Evolutionary conservation across 2,888 invertebrate species (phyloP), one percentile per base, ranked within the genome.

Genomic region (Parascotia fuliginaria): DNA sequence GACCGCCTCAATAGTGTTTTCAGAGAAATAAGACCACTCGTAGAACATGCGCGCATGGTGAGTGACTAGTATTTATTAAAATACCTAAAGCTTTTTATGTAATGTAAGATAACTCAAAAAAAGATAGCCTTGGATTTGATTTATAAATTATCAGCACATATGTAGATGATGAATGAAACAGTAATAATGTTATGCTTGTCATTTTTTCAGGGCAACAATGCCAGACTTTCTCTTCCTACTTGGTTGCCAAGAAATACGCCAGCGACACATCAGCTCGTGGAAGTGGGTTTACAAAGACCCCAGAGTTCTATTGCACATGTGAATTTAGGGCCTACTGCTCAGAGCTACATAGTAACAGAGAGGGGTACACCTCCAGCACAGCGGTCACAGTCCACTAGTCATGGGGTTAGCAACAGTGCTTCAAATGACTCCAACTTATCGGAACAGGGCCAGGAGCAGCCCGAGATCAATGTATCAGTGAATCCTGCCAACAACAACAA

Each of bases 21-120:
- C 55, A 92, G 95, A 69, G 95, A 94, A 81, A 94, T 95, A 42
- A 92, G 94, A 68, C 95, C 95, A n/a, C 84, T 95, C 4, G 93
- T 95, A 9, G 94, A 94, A 81, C 92, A 94, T 73, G 94, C 94
- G 40, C 88, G 94, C 48, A 93, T 89, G 84, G 93, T 92, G 84
- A 79, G 70, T 57, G 42, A 16, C 13, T 36, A 16, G 11, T 22
- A 22, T 37, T 41, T 44, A n/a, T 43, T 43, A 45, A 32, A 24
- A 24, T 11, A 38, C 22, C 42, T 36, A 19, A 33, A 16, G 27
- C 46, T 36, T 41, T 33, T 70, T 63, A 68, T 71, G 64, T 63
- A 64, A 69, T 65, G 55, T 39, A 42, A 22, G 39, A 14, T 34
- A 46, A 48, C 42, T n/a, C n/a, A 53, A 60, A 60, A 60, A 60